Percentiles rank a stretch among this genome's conserved stretches.
phyloP scores from a whole-genome alignment of 2,888 invertebrate species.

The Tetragonisca angustula region DNA sequence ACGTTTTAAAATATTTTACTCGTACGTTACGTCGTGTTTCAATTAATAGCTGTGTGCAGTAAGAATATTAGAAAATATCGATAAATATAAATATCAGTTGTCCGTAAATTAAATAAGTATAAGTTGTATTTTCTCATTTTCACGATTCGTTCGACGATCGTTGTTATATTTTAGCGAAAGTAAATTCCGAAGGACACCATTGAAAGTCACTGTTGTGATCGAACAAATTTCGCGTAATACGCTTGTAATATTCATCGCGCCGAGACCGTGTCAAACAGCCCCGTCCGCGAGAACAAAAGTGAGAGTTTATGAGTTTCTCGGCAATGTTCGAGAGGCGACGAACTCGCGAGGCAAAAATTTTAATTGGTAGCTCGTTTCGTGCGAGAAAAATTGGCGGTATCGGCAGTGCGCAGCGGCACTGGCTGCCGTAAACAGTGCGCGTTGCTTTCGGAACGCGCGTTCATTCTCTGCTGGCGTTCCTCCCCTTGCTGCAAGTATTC shows the following conservation, averaged over 20 bases:
- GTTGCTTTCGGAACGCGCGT: background rate
- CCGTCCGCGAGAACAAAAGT: background rate
- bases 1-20: background rate
- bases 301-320: background rate
- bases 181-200: too few relatives aligned
- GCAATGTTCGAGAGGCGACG: background rate
- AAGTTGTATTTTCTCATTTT: too few relatives aligned
- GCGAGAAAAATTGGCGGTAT: conserved; percentile 10
- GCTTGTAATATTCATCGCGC: too few relatives aligned
- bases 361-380: conserved; percentile 5
- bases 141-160: too few relatives aligned
- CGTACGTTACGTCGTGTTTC: too few relatives aligned
- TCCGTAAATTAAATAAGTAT: too few relatives aligned
- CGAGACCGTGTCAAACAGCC: background rate
- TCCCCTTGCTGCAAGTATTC: conserved; percentile 30
- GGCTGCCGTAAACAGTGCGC: conserved; percentile 9
- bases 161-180: too few relatives aligned
- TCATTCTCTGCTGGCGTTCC: background rate
- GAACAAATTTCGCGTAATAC: too few relatives aligned
- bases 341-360: background rate
- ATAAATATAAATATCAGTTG: too few relatives aligned
- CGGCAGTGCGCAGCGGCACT: background rate
- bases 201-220: too few relatives aligned
- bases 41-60: too few relatives aligned
- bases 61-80: too few relatives aligned